phyloP scores from a whole-genome alignment of 2,888 invertebrate species.

The Noctua pronuba region DNA sequence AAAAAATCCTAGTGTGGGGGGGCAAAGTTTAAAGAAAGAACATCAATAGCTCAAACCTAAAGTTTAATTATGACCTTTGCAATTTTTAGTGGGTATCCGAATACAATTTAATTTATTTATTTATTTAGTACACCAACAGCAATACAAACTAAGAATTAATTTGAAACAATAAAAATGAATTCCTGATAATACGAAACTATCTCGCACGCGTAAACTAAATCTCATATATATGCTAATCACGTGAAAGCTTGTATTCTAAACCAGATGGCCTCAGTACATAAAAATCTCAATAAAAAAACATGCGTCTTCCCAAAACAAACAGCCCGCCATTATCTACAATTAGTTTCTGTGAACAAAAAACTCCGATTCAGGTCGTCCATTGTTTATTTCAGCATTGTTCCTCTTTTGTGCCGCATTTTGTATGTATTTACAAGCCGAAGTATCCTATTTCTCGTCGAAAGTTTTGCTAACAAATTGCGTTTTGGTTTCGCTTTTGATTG shows the following conservation, averaged over 20 bases:
- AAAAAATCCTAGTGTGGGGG: not conserved
- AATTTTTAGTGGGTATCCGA: not conserved
- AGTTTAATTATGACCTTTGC: not conserved
- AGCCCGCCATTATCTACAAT: slow-evolving; percentile 64
- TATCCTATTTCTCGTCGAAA: slow-evolving; percentile 41
- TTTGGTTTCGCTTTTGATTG: slow-evolving; percentile 23
- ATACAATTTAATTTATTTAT: not conserved
- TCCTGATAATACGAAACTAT: not conserved
- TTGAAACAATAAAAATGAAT: too few species aligned
- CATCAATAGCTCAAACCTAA: not conserved
- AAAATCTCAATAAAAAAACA: slow-evolving; percentile 48
- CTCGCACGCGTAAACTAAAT: not conserved
- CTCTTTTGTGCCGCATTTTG: slow-evolving; percentile 44
- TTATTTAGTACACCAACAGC: too few species aligned
- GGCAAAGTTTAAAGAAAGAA: not conserved
- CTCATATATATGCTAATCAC: not conserved
- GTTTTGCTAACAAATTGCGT: slow-evolving; percentile 25
- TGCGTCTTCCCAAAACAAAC: slow-evolving; percentile 37
- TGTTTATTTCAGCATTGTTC: slow-evolving; percentile 78
- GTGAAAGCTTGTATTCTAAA: not conserved
- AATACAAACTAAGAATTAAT: too few species aligned
- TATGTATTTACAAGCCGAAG: slow-evolving; percentile 56
- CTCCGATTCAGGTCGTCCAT: slow-evolving; percentile 76
- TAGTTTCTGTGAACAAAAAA: slow-evolving; percentile 77
- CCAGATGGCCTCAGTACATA: slow-evolving; percentile 38